A percentile compares a stretch with the other conserved stretches of the same genome.
These are phyloP conservation scores for Tonatia bakeri DNA, from an alignment of 2,113 vertebrate genomes.

Conservation along the genomic window DNA sequence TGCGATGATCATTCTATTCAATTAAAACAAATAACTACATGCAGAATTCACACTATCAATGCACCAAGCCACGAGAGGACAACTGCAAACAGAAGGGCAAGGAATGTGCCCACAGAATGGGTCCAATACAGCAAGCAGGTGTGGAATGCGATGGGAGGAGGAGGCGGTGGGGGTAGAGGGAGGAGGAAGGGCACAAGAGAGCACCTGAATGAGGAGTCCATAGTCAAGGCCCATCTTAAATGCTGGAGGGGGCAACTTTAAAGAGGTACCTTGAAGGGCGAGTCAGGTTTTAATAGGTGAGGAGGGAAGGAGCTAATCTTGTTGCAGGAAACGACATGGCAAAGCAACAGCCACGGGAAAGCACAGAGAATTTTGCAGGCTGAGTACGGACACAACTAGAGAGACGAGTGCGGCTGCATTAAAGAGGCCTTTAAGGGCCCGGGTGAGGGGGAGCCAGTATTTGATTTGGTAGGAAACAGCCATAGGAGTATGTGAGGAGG, in stretches of 20 bases:
- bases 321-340: background rate
- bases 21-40: background rate
- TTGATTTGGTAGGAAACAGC: background rate
- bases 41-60: background rate
- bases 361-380: background rate
- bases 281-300: background rate
- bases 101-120: background rate
- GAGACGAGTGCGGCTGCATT: background rate
- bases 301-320: background rate
- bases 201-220: background rate
- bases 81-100: background rate
- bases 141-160: background rate
- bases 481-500: background rate
- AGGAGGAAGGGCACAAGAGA: background rate
- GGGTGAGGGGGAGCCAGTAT: background rate
- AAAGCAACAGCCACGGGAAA: background rate
- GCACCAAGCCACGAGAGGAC: background rate
- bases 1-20: background rate
- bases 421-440: background rate
- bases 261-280: background rate
- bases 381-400: background rate
- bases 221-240: background rate
- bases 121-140: no score
- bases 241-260: background rate
- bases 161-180: accelerated